Evolutionary conservation across 2,888 invertebrate species (phyloP), one percentile per base, ranked within the genome.

Genomic region (Sepiola atlantica): DNA sequence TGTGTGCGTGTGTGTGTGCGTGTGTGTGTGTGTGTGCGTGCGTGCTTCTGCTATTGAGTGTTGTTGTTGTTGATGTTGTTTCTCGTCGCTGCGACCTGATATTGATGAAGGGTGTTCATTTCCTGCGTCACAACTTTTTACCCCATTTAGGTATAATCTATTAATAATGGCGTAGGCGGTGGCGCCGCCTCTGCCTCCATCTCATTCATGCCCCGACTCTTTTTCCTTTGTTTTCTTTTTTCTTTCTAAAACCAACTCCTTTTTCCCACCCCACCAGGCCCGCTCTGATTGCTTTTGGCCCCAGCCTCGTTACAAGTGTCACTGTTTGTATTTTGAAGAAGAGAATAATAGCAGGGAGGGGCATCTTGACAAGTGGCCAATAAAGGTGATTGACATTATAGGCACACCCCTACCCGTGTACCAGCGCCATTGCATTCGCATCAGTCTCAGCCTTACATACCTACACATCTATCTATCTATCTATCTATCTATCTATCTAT

Each of bases 401-500:
- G 18, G 32, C 18, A 14, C 14, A 4, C 77, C 77, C 14, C 14
- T 6, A 0, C 32, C 16, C 32, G 12, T 32, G 2, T n/a, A 45
- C 45, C 45, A 8, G 45, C 45, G 45, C n/a, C 12, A n/a, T 32
- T 16, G 16, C 77, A 16, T 16, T 32, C 2, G 16, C 77, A 16
- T 16, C 8, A 45, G 45, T 45, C 45, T 8, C 45, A 45, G 8
- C 45, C 45, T 32, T 32, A 12, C 14, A 10, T 16, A 12, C n/a
- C 0, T 32, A n/a, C 28, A 10, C 14, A 1, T n/a, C n/a, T 77
- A 20, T 77, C 12, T n/a, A n/a, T 77, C 16, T 77, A 77, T 77
- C 77, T 77, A 77, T 77, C 77, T 77, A 77, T 77, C 77, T 77
- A 77, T 77, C 77, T 77, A 77, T 77, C 77, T 77, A 77, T 32